Evolutionary conservation across 2,888 invertebrate species (phyloP).

Genomic region (Boloria euphrosyne): DNA sequence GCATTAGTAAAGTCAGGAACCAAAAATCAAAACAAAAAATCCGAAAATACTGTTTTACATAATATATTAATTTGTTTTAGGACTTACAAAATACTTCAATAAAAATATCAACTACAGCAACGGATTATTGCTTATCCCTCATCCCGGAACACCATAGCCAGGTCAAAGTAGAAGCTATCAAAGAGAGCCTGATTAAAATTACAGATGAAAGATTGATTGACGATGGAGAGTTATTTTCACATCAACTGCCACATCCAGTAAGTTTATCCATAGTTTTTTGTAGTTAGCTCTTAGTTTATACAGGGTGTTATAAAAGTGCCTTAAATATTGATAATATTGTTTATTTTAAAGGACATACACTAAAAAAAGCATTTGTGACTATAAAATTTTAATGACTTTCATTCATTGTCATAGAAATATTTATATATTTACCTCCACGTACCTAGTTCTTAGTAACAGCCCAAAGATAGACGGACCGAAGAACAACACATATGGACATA

Average conservation of each 20-base stretch:
- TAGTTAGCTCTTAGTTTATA: neutral
- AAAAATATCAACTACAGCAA: constrained; percentile 71
- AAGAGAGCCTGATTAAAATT: constrained; percentile 57
- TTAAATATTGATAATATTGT: too few relatives aligned
- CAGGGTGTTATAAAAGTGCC: neutral
- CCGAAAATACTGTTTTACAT: neutral
- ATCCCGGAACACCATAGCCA: constrained; percentile 50
- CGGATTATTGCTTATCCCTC: constrained; percentile 64
- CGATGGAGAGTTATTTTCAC: constrained; percentile 59
- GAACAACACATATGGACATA: too few relatives aligned
- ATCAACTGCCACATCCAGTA: constrained; percentile 78
- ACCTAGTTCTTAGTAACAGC: neutral
- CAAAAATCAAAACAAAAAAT: too few relatives aligned
- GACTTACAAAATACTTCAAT: constrained; percentile 54
- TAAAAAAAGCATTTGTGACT: too few relatives aligned
- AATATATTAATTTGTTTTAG: constrained; percentile 38
- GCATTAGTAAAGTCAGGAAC: too few relatives aligned
- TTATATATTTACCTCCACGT: neutral
- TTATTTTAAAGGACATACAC: too few relatives aligned
- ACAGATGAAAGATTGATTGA: constrained; percentile 66
- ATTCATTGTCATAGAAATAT: neutral
- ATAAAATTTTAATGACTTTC: neutral
- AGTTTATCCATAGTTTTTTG: constrained; percentile 36
- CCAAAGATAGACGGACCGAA: too few relatives aligned
- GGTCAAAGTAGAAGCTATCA: constrained; percentile 43